Base-by-base conservation (phyloP, 2,888 invertebrate genomes). In the Euplagia quadripunctaria region DNA sequence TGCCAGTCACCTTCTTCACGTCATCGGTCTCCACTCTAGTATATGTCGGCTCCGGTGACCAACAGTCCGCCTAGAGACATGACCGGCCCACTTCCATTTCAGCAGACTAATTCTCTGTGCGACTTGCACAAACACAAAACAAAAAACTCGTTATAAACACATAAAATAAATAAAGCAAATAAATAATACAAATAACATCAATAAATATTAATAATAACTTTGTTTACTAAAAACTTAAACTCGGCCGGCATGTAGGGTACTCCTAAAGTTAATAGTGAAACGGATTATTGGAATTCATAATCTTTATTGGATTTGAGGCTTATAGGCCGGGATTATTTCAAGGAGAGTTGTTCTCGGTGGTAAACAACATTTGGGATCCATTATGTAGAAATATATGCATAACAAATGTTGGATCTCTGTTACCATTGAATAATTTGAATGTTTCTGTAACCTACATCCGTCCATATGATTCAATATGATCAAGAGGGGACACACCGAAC, bases 291-390 rank as follows among this genome's bases (percentile, higher is more conserved):
- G n/a, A 43, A 61, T 20, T 58, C 5, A 49, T 63, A 58, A 69
- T 63, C 31, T 51, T 63, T 51, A 69, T 63, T 63, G 12, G 31
- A 49, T 63, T 70, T 51, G 51, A n/a, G 51, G 49, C 31, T 70
- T 70, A 64, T 16, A 63, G 16, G 42, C 31, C 52, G n/a, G 68
- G 68, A 61, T 16, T 61, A 31, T 61, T 69, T 31, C 16, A 42
- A 42, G 31, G 41, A 9, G 4, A 52, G 17, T 64, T n/a, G 43
- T 43, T 42, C n/a, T 41, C 41, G 41, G n/a, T 12, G 17, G 42
- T 68, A 52, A 52, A 68, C 52, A 55, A 52, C 17, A n/a, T 41
- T 46, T 12, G 49, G 49, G 61, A 61, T 31, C 31, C 61, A 61
- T 61, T 61, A 31, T 61, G 31, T 61, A 61, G 61, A 61, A 31